Percentiles rank a stretch among this genome's conserved stretches.
phyloP scores from a whole-genome alignment of 1,140 invertebrate species.

The Galendromus occidentalis region DNA sequence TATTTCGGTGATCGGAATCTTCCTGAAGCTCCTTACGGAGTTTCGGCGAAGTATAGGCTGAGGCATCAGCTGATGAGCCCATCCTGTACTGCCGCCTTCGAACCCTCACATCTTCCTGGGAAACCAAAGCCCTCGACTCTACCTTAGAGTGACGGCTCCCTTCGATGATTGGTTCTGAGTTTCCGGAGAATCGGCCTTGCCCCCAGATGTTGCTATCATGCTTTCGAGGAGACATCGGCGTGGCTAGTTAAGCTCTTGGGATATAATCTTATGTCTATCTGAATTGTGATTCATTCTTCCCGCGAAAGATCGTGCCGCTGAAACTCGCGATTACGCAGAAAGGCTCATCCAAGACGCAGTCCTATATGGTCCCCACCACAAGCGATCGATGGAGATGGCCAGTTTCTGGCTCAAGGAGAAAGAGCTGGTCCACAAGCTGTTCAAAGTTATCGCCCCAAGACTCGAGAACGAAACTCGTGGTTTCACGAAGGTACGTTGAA shows the following conservation, averaged over 20 bases:
- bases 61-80: no score
- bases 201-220: background rate
- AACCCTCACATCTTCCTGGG: background rate
- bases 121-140: background rate
- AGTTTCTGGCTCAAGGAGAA: constrained; percentile 74
- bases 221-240: background rate
- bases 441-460: constrained; percentile 69
- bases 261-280: no score
- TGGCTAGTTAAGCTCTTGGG: background rate
- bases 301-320: background rate
- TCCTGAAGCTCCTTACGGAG: background rate
- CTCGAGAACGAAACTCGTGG: constrained; percentile 46
- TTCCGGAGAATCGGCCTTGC: no score
- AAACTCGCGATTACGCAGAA: constrained; percentile 3
- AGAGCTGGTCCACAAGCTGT: constrained; percentile 69
- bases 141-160: no score
- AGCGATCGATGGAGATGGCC: constrained; percentile 66
- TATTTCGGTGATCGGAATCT: background rate
- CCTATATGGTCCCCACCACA: constrained; percentile 56
- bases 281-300: background rate
- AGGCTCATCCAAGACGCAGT: constrained; percentile 63
- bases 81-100: background rate
- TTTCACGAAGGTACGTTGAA: constrained; percentile 50
- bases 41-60: no score
- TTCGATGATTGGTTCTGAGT: no score